Conservation (phyloP, 2,888 invertebrate species). For the Cosmia pyralina region DNA sequence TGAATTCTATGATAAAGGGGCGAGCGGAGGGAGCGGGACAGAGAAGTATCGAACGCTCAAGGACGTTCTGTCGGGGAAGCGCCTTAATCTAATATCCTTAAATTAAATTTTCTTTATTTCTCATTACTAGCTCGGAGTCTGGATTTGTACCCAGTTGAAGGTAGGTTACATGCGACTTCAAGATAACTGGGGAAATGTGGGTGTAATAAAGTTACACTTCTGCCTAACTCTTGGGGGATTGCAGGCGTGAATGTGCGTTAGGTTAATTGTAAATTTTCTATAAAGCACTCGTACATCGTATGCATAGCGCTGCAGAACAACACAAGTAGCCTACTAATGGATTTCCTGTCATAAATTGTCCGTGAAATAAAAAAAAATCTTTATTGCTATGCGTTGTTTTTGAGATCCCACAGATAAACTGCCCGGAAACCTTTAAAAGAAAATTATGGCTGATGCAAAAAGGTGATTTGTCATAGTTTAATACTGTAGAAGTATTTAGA, state of each 20-base stretch:
- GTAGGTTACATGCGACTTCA: neutral
- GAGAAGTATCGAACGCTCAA: too few relatives aligned
- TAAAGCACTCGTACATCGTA: neutral
- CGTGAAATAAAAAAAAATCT: slow-evolving; percentile 46
- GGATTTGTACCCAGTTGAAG: neutral
- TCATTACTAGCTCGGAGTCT: neutral
- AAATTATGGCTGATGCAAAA: slow-evolving; percentile 30
- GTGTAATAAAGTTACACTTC: neutral
- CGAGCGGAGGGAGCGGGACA: too few relatives aligned
- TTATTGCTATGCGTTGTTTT: slow-evolving; percentile 46
- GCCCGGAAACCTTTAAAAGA: slow-evolving; percentile 24
- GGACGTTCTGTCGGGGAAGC: too few relatives aligned
- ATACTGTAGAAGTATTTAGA: too few relatives aligned
- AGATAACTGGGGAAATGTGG: neutral
- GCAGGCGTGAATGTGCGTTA: neutral
- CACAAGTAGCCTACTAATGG: slow-evolving; percentile 35
- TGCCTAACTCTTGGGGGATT: neutral
- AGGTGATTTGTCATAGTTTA: slow-evolving; percentile 37
- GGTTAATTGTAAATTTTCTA: too few relatives aligned
- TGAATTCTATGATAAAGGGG: too few relatives aligned
- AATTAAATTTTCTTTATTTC: neutral
- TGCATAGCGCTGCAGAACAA: slow-evolving; percentile 11
- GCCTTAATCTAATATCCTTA: neutral
- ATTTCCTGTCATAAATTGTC: slow-evolving; percentile 48
- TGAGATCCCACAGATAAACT: slow-evolving; percentile 23